Percentiles rank a stretch among this genome's conserved stretches.
These are phyloP conservation scores for Netelia melanura DNA, from an alignment of 2,888 invertebrate genomes.

Conservation along the genomic window DNA sequence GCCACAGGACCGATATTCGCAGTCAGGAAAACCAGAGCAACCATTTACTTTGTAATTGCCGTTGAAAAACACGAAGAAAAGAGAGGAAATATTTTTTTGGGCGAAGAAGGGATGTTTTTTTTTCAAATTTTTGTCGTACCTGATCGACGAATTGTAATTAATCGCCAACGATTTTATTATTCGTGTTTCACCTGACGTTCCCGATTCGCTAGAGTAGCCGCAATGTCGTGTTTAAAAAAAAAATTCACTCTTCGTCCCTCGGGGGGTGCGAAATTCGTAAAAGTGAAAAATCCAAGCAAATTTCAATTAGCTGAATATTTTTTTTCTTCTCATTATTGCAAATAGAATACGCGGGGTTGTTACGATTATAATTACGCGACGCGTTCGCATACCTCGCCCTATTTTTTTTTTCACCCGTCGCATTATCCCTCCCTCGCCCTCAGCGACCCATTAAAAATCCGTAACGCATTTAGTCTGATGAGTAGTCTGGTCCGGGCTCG, in stretches of 20 bases:
- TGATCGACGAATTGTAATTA: too few relatives aligned
- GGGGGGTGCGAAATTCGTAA: too few relatives aligned
- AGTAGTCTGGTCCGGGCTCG: slow-evolving; percentile 71
- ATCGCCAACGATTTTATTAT: too few relatives aligned
- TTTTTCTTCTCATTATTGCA: neutral
- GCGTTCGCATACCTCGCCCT: slow-evolving; percentile 4
- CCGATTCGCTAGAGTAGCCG: too few relatives aligned
- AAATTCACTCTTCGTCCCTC: too few relatives aligned
- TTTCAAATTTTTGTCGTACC: too few relatives aligned
- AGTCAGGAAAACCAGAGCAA: neutral
- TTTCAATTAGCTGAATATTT: too few relatives aligned
- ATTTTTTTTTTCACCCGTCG: slow-evolving; percentile 10
- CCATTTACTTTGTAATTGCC: neutral
- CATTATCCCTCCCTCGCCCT: slow-evolving; percentile 24
- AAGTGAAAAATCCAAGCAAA: too few relatives aligned
- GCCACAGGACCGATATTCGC: slow-evolving; percentile 3
- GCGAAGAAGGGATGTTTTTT: too few relatives aligned
- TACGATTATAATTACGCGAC: slow-evolving; percentile 26
- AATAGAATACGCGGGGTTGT: neutral
- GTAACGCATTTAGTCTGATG: slow-evolving; percentile 73
- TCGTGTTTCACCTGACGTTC: too few relatives aligned
- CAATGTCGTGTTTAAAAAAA: too few relatives aligned
- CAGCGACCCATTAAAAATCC: slow-evolving; percentile 70
- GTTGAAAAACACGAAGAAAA: neutral
- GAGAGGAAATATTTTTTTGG: neutral